A percentile compares a stretch with the other conserved stretches of the same genome.
Conservation (phyloP, 2,888 invertebrate genomes). For the Ornithoptera alexandrae region DNA sequence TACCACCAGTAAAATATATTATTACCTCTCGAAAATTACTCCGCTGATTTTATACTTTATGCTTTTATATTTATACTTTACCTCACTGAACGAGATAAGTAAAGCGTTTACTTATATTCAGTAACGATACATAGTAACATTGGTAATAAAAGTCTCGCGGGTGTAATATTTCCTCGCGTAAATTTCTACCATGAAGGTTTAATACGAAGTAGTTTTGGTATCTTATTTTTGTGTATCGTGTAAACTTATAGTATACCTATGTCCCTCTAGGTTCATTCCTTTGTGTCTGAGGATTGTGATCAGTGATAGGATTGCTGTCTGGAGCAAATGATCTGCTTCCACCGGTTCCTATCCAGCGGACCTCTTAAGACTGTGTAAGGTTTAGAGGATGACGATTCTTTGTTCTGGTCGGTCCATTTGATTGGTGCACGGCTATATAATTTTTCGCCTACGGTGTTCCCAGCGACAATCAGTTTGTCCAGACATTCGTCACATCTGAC, state of each 20-base stretch:
- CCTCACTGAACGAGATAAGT: background rate
- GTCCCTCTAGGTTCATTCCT: background rate
- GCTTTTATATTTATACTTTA: background rate
- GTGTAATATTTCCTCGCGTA: background rate
- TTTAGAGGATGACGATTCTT: too few species aligned
- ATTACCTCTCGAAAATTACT: background rate
- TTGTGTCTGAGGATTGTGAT: background rate
- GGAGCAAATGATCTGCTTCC: too few species aligned
- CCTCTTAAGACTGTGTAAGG: too few species aligned
- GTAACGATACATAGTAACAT: background rate
- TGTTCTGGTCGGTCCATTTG: too few species aligned
- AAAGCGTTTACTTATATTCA: background rate
- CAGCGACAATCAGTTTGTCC: too few species aligned
- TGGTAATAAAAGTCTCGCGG: background rate
- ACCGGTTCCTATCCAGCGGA: too few species aligned
- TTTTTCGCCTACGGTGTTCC: too few species aligned
- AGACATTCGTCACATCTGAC: too few species aligned
- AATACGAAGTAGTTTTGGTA: constrained; percentile 4
- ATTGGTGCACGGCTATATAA: too few species aligned
- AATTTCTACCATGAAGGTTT: constrained; percentile 5
- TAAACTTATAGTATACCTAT: too few species aligned
- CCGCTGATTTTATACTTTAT: background rate
- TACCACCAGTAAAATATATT: background rate
- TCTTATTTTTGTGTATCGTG: background rate
- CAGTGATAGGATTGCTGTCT: too few species aligned